These are phyloP conservation scores for Heliconius himera DNA, from an alignment of 1,140 invertebrate species.

Conservation along the genomic window DNA sequence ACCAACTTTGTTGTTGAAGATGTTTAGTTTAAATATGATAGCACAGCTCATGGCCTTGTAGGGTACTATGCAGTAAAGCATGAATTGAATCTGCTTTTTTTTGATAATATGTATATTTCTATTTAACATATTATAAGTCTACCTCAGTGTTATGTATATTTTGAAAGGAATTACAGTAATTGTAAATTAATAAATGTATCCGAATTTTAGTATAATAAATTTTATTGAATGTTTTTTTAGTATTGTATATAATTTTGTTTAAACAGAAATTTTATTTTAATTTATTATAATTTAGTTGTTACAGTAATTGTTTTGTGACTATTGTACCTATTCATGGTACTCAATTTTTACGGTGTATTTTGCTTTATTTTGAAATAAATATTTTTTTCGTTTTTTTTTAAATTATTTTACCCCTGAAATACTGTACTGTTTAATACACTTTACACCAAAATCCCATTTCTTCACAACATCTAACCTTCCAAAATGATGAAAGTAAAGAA, in stretches of 20 bases:
- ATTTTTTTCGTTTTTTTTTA: background rate
- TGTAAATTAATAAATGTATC: background rate
- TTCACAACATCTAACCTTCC: background rate
- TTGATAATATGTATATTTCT: background rate
- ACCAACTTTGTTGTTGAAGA: constrained; percentile 64
- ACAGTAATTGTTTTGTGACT: background rate
- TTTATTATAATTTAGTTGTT: background rate
- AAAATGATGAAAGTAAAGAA: constrained; percentile 11
- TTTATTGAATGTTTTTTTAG: too few species aligned
- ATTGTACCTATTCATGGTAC: background rate
- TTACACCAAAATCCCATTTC: background rate
- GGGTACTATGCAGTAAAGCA: too few species aligned
- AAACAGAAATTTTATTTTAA: too few species aligned
- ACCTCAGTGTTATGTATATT: background rate
- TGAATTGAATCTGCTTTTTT: too few species aligned
- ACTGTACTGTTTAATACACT: background rate
- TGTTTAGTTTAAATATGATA: constrained; percentile 23
- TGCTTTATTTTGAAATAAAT: background rate
- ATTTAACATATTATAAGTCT: constrained; percentile 1
- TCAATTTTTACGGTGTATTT: background rate
- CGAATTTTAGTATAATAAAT: background rate
- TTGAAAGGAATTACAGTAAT: background rate
- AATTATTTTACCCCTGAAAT: background rate
- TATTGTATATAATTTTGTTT: too few species aligned
- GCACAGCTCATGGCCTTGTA: too few species aligned